These are phyloP conservation scores for Dorcus parallelipipedus DNA, from an alignment of 2,888 invertebrate species.

Conservation along the genomic window DNA sequence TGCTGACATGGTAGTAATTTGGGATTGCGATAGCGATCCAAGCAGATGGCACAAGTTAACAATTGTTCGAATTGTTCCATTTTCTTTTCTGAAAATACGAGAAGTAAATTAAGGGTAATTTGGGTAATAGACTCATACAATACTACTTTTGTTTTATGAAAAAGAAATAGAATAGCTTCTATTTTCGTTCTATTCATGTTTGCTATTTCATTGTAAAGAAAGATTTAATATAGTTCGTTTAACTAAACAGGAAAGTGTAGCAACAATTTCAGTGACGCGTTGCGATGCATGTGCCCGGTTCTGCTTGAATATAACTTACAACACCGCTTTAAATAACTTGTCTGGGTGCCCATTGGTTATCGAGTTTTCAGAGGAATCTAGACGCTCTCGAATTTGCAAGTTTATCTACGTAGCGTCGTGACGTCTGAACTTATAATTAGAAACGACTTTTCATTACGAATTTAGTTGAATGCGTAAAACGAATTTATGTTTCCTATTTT, in stretches of 20 bases:
- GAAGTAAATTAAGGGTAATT: not conserved
- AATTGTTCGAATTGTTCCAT: constrained; percentile 98
- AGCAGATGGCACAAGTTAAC: constrained; percentile 96
- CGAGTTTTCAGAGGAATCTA: constrained; percentile 20
- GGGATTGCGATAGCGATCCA: constrained; percentile 96
- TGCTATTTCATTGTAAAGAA: not conserved
- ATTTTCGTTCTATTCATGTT: too few species aligned
- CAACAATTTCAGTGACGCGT: not conserved
- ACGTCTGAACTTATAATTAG: constrained; percentile 17
- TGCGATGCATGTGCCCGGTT: constrained; percentile 2
- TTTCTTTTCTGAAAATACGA: not conserved
- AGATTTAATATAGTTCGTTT: not conserved
- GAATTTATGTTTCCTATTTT: too few species aligned
- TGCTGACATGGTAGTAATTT: constrained; percentile 99
- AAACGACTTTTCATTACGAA: not conserved
- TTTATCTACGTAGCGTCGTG: constrained; percentile 11
- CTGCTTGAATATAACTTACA: constrained; percentile 17
- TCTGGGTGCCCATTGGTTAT: constrained; percentile 22
- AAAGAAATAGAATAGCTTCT: too few species aligned
- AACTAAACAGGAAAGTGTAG: not conserved
- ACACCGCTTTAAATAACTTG: constrained; percentile 24
- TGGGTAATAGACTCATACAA: too few species aligned
- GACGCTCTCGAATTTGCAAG: constrained; percentile 13
- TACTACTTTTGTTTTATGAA: too few species aligned
- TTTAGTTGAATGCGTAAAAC: too few species aligned